phyloP scores from a whole-genome alignment of 2,797 vertebrate species.

The Bradypodion ventrale region DNA sequence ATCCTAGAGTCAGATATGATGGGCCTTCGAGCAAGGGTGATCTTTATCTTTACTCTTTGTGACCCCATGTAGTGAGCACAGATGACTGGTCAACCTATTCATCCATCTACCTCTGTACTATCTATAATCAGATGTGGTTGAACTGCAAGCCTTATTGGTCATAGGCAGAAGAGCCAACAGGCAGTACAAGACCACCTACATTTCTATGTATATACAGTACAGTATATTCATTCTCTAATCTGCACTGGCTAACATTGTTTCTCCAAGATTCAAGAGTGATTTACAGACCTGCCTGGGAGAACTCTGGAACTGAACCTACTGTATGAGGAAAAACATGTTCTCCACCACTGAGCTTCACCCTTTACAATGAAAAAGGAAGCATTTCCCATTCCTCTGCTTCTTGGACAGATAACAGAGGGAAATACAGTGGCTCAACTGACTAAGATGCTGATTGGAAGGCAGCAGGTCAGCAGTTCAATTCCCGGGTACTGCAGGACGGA shows the following conservation, averaged over 20 bases:
- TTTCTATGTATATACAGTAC: too few relatives aligned
- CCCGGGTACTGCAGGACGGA: too few relatives aligned
- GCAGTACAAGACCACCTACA: too few relatives aligned
- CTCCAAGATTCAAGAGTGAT: background rate
- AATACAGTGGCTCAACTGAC: background rate
- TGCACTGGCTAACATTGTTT: background rate
- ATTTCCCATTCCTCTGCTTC: background rate
- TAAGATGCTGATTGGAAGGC: too few relatives aligned
- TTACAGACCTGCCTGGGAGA: background rate
- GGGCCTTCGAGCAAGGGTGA: too few relatives aligned
- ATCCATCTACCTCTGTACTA: background rate
- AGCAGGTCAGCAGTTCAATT: too few relatives aligned
- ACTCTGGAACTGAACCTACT: background rate
- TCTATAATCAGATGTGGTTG: background rate
- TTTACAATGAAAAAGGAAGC: background rate
- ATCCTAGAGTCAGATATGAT: too few relatives aligned
- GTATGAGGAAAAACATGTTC: background rate
- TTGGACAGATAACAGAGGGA: background rate
- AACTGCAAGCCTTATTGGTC: too few relatives aligned
- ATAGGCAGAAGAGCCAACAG: too few relatives aligned
- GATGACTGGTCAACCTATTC: background rate
- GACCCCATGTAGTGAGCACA: background rate
- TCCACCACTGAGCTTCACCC: background rate
- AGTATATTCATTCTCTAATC: background rate
- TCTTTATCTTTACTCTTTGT: too few relatives aligned